These are phyloP conservation scores for Merluccius polli DNA, from an alignment of 2,797 vertebrate species.

Conservation along the genomic window DNA sequence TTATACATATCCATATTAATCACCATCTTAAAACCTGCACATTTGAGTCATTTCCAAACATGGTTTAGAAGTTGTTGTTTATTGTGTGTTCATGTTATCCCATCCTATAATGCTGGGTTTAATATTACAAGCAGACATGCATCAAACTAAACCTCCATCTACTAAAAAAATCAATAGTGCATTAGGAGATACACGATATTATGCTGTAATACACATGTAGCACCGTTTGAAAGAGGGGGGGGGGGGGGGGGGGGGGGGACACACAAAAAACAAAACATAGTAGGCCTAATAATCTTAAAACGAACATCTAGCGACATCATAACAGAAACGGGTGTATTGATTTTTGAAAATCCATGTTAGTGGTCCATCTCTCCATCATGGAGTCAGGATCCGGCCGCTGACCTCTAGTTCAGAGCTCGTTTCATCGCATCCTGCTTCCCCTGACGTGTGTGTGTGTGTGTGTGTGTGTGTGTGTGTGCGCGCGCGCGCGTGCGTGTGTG, in stretches of 20 bases:
- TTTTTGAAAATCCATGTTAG: neutral
- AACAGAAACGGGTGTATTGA: neutral
- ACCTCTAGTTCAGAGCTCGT: constrained; percentile 64
- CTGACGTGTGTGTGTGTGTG: constrained; percentile 61
- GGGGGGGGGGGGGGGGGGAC: no score
- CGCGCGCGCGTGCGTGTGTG: constrained; percentile 20
- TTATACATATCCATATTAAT: neutral
- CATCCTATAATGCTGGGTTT: neutral
- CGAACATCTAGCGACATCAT: neutral
- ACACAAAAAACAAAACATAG: neutral
- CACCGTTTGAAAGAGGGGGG: neutral
- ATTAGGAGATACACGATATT: neutral
- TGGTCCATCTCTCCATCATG: neutral
- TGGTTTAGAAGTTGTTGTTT: neutral
- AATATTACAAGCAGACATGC: neutral
- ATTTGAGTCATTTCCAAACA: no score
- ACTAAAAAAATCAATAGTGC: neutral
- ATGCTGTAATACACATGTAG: neutral
- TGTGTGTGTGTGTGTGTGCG: constrained; percentile 30
- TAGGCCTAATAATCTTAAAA: neutral
- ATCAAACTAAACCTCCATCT: neutral
- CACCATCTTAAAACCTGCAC: no score
- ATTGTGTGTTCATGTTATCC: neutral
- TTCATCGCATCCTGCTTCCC: constrained; percentile 71
- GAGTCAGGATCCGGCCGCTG: constrained; percentile 36